Evolutionary conservation across 2,888 invertebrate genomes (phyloP).

Genomic region (Scaptomyza polygonia): DNA sequence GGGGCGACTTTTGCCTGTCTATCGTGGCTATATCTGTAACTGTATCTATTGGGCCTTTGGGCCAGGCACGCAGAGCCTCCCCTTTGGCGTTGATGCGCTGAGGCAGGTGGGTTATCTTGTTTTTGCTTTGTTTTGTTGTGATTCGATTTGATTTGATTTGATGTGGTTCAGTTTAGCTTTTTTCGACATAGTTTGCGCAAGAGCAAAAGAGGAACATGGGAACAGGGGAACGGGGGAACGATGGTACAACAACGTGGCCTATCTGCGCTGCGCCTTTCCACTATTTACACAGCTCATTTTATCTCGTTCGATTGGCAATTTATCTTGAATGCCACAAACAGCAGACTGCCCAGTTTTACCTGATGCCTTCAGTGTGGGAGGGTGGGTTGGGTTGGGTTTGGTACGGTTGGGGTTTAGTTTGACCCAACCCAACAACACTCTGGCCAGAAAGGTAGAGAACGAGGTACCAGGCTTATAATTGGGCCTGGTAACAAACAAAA

Average conservation of each 20-base stretch:
- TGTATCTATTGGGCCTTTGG: constrained; percentile 54
- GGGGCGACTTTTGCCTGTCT: constrained; percentile 3
- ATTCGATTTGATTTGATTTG: constrained; percentile 50
- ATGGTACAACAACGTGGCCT: no score
- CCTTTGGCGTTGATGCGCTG: not conserved
- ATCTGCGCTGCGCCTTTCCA: constrained; percentile 72
- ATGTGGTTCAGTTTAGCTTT: constrained; percentile 30
- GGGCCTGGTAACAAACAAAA: constrained; percentile 50
- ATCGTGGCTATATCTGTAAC: constrained; percentile 21
- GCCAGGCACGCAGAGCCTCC: constrained; percentile 44
- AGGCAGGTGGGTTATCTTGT: constrained; percentile 13
- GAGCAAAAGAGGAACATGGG: no score
- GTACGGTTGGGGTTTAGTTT: not conserved
- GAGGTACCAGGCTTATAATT: constrained; percentile 60
- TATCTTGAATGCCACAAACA: constrained; percentile 60
- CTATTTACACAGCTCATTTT: constrained; percentile 77
- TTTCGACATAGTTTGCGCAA: constrained; percentile 26
- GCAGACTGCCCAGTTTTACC: constrained; percentile 19
- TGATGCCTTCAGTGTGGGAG: constrained; percentile 18
- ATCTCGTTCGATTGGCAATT: constrained; percentile 80
- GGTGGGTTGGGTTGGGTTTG: no score
- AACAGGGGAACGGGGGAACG: no score
- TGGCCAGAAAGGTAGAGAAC: not conserved
- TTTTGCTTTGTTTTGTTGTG: constrained; percentile 34
- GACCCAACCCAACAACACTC: not conserved